Percentiles rank a stretch among this genome's conserved stretches.
Evolutionary conservation across 2,888 invertebrate genomes (phyloP).

Genomic region (Portevinia maculata): DNA sequence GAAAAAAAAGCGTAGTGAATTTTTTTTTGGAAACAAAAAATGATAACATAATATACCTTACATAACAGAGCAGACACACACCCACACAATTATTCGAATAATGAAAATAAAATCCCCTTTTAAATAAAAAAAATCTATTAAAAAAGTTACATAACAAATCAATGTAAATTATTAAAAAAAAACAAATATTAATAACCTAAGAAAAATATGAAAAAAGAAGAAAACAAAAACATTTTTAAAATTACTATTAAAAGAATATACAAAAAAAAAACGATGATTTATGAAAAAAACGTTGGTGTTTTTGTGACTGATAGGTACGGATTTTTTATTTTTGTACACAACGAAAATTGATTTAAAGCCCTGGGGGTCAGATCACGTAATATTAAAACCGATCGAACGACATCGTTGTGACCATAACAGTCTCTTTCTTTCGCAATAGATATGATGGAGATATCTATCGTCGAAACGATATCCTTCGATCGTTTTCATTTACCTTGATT

Average conservation of each 20-base stretch:
- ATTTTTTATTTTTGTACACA: background rate
- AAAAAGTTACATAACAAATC: conserved; percentile 72
- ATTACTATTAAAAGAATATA: conserved; percentile 73
- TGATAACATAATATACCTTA: conserved; percentile 53
- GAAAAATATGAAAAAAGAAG: conserved; percentile 54
- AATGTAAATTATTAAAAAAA: conserved; percentile 74
- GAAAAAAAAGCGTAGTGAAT: conserved; percentile 55
- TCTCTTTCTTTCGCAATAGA: too few species aligned
- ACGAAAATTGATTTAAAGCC: too few species aligned
- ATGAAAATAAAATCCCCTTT: conserved; percentile 46
- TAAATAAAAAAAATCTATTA: conserved; percentile 58
- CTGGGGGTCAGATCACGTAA: too few species aligned
- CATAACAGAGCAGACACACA: conserved; percentile 40
- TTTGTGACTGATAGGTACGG: background rate
- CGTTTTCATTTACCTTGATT: too few species aligned
- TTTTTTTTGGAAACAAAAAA: conserved; percentile 50
- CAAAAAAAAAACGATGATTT: conserved; percentile 72
- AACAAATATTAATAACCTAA: conserved; percentile 68
- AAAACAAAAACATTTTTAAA: conserved; percentile 73
- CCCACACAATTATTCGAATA: conserved; percentile 49
- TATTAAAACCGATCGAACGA: too few species aligned
- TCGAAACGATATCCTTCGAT: too few species aligned
- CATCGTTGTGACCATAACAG: too few species aligned
- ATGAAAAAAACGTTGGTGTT: conserved; percentile 53
- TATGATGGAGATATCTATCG: too few species aligned